A percentile compares a stretch with the other conserved stretches of the same genome.
Evolutionary conservation across 30 jellyfish, hydroid and myxozoan genomes (phyloP).

Genomic region (Aurelia aurita complex sp. Pacific): DNA sequence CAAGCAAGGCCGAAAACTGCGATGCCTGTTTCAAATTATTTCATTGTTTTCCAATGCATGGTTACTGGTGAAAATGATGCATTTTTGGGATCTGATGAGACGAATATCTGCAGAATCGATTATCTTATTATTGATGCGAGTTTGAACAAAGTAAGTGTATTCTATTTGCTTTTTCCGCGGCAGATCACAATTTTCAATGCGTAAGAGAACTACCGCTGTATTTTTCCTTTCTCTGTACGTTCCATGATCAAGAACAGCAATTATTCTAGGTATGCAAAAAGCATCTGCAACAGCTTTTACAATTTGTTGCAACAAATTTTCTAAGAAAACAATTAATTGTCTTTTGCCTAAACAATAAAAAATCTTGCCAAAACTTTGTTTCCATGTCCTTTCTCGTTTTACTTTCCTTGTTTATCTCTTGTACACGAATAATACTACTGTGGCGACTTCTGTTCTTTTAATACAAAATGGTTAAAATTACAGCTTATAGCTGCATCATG

Average conservation of each 20-base stretch:
- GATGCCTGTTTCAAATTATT: constrained; percentile 23
- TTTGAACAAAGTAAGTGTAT: constrained; percentile 45
- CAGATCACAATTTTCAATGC: too few relatives aligned
- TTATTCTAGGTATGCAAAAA: neutral
- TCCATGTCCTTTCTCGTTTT: too few relatives aligned
- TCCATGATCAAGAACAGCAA: too few relatives aligned
- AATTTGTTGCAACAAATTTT: neutral
- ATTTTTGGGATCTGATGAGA: constrained; percentile 68
- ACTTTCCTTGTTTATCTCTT: too few relatives aligned
- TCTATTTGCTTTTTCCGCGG: too few relatives aligned
- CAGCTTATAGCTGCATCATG: too few relatives aligned
- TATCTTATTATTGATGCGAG: constrained; percentile 53
- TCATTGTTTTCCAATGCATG: constrained; percentile 26
- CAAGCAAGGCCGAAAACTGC: neutral
- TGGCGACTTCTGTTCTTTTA: too few relatives aligned
- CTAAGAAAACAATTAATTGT: neutral
- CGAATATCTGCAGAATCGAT: constrained; percentile 47
- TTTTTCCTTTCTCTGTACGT: too few relatives aligned
- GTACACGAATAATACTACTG: too few relatives aligned
- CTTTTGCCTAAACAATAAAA: neutral
- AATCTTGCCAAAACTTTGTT: neutral
- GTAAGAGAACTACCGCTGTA: too few relatives aligned
- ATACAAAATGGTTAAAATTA: too few relatives aligned
- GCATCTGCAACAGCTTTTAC: neutral
- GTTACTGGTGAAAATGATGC: constrained; percentile 76